Percentiles rank a stretch among this genome's conserved stretches.
phyloP scores from a whole-genome alignment of 2,797 vertebrate genomes.

The Rhynchotus rufescens region DNA sequence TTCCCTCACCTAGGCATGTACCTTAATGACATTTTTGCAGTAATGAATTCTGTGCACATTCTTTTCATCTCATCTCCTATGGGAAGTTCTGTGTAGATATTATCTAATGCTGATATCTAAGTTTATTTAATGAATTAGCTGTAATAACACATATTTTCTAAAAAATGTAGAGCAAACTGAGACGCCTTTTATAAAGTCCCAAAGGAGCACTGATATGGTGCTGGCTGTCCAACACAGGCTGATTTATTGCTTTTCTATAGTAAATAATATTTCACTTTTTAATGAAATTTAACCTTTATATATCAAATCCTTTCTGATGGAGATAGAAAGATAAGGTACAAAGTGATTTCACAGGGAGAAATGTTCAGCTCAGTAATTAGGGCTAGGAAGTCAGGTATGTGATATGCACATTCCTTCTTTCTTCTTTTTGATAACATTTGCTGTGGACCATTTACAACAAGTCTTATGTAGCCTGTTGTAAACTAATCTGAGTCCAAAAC shows the following conservation, averaged over 20 bases:
- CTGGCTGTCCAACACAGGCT: not conserved
- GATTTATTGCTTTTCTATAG: not conserved
- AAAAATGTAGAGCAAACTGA: not conserved
- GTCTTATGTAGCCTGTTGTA: not conserved
- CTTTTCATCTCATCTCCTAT: not conserved
- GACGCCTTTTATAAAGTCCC: not conserved
- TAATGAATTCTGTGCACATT: not conserved
- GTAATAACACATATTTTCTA: not conserved
- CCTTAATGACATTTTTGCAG: not conserved
- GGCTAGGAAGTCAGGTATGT: not conserved
- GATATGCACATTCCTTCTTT: not conserved
- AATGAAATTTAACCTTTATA: not conserved
- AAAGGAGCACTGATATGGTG: not conserved
- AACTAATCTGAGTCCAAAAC: not conserved
- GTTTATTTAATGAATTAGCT: not conserved
- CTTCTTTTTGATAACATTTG: not conserved
- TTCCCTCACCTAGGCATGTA: not conserved
- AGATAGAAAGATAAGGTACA: not conserved
- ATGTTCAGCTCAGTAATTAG: not conserved
- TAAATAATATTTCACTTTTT: not conserved
- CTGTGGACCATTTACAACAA: not conserved
- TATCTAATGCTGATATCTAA: not conserved
- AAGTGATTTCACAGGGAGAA: not conserved
- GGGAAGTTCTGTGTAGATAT: not conserved
- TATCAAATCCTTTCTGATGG: not conserved